Evolutionary conservation across 2,888 invertebrate genomes (phyloP), one percentile per base, ranked within the genome.

Genomic region (Drosophila tripunctata): DNA sequence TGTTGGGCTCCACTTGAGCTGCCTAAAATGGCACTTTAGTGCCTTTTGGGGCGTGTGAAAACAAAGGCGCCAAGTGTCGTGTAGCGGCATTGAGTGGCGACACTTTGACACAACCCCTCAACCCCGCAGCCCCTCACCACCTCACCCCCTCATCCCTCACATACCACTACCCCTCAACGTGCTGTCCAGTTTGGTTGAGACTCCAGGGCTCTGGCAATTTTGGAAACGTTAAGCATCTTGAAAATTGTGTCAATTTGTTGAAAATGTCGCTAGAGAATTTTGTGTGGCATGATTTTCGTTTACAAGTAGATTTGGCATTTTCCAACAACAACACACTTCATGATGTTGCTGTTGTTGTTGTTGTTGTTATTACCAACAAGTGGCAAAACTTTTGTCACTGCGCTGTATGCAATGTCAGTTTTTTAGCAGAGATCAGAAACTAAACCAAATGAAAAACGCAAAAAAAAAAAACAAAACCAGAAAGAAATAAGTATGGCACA

Each of bases 1-100:
- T 61, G 67, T 35, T 70, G 68, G 72, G 71, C 81, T 81, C 78
- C 89, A 87, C 89, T 89, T 84, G 81, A 88, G 89, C 80, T 52
- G 76, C 88, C 90, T 87, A 86, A 87, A 90, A 89, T 87, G 87
- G 80, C 90, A 88, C 89, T 89, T 89, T 78, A 90, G 81, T 87
- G 88, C 80, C 85, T 82, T 85, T 81, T 78, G 82, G 82, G 85
- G 85, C 84, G 87, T 84, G 79, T 77, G 70, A 84, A 75, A 76
- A 84, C 86, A 84, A 85, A 78, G 81, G 75, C 86, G 77, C 66
- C 86, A 88, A 82, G 81, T 82, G 81, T 87, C 85, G 81, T 86
- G 78, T 80, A 66, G 75, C 87, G n/a, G 68, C 83, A 83, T 75
- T 82, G 79, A 78, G 83, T 78, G 80, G 55, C 80, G 54, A 78